Base-by-base conservation (phyloP, 2,888 invertebrate genomes). In the Folsomia manolachei region DNA sequence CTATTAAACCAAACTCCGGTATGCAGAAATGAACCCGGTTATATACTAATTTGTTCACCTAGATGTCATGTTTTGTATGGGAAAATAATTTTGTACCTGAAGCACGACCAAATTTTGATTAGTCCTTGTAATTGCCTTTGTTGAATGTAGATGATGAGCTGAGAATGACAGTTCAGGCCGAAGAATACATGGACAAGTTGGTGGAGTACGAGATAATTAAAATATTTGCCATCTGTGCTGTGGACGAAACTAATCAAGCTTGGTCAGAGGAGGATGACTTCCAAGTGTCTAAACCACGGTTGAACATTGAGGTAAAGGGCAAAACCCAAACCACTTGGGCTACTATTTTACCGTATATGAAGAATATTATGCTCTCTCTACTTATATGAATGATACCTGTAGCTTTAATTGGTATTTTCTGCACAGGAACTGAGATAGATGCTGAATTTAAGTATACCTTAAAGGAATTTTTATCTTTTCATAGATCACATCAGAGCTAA, bases 241-340 rank as follows among this genome's bases (percentile, higher is more conserved):
- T 93, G 0, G 86, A 87, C 69, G 92, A 93, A 83, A 93, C 93
- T 19, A 89, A 89, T 70, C 92, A 93, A 83, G 89, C 91, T 1
- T 93, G 92, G 90, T 89, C 91, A 0, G 91, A 90, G 78, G 91
- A 92, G 81, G 92, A 93, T 80, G 91, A 92, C 84, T 92, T 92
- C 85, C 89, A 91, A 83, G 87, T 93, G 56, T 18, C 90, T 27
- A 91, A 90, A 82, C 93, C 93, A 1, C 88, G 86, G 73, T 88
- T 92, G 69, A 84, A 84, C 51, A 87, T 93, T 51, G 87, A 88
- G 86, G 92, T 91, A 84, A 78, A 23, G 2, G 64, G 19, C 9
- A 9, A 63, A 23, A 63, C n/a, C n/a, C n/a, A n/a, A n/a, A n/a
- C n/a, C n/a, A n/a, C n/a, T n/a, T n/a, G n/a, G n/a, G n/a, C n/a